A percentile compares a stretch with the other conserved stretches of the same genome.
These are phyloP conservation scores for Pocillopora damicornis DNA, from an alignment of 64 coral and sea anemone genomes.

Conservation along the genomic window DNA sequence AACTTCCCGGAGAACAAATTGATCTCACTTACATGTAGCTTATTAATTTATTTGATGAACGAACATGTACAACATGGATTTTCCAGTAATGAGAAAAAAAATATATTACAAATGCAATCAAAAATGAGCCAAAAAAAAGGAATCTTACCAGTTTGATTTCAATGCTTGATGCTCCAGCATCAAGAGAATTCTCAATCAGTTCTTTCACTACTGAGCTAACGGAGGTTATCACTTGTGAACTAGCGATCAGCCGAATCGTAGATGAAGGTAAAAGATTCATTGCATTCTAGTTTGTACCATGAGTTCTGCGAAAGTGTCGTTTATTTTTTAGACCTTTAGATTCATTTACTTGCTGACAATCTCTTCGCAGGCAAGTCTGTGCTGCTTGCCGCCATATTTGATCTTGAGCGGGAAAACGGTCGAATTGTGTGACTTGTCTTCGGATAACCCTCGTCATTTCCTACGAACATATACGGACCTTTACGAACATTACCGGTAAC, in stretches of 20 bases:
- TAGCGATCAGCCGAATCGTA: conserved; percentile 76
- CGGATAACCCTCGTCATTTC: background rate
- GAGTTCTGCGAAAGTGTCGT: background rate
- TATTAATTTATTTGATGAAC: too few relatives aligned
- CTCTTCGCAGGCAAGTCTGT: background rate
- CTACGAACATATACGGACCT: background rate
- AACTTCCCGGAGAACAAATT: too few relatives aligned
- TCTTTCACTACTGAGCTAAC: conserved; percentile 85
- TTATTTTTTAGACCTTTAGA: background rate
- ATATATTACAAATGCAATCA: background rate
- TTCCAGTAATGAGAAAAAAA: too few relatives aligned
- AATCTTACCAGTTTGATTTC: conserved; percentile 83
- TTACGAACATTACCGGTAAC: background rate
- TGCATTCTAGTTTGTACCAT: background rate
- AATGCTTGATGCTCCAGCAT: conserved; percentile 83
- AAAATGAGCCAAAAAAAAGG: background rate
- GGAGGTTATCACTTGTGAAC: conserved; percentile 90
- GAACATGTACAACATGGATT: too few relatives aligned
- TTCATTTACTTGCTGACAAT: background rate
- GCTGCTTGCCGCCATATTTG: conserved; percentile 16
- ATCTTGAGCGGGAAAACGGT: conserved; percentile 41
- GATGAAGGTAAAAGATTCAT: conserved; percentile 72
- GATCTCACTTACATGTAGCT: too few relatives aligned
- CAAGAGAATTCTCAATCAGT: conserved; percentile 87
- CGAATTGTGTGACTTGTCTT: background rate